Evolutionary conservation across 92 coral and sea anemone genomes (phyloP).

Genomic region (Siderastrea radians): DNA sequence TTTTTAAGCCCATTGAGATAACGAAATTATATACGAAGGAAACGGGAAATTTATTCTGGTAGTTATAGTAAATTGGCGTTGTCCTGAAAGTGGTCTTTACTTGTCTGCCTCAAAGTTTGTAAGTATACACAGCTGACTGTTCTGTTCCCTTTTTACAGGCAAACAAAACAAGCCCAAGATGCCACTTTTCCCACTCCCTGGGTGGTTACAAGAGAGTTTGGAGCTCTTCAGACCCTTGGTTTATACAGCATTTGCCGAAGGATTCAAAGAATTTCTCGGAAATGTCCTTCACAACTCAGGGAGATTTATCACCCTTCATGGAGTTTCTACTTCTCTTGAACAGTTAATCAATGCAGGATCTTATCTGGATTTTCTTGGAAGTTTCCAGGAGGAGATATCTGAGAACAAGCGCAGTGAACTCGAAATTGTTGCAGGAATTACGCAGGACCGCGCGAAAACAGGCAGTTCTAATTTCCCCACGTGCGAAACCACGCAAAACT

Average conservation of each 20-base stretch:
- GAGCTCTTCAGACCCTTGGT: constrained; percentile 74
- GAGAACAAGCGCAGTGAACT: background rate
- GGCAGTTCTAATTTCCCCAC: background rate
- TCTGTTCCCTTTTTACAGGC: background rate
- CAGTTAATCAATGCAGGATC: constrained; percentile 30
- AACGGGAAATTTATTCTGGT: too few relatives aligned
- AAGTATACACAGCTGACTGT: background rate
- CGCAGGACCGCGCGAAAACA: background rate
- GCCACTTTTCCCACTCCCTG: background rate
- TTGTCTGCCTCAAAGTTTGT: background rate
- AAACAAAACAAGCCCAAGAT: background rate
- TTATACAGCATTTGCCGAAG: constrained; percentile 76
- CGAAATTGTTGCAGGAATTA: background rate
- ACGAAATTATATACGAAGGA: too few relatives aligned
- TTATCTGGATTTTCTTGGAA: background rate
- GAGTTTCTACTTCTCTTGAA: constrained; percentile 48
- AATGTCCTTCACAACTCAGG: constrained; percentile 75
- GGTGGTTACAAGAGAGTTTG: constrained; percentile 61
- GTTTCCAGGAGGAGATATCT: background rate
- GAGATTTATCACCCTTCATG: constrained; percentile 25
- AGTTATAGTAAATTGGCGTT: too few relatives aligned
- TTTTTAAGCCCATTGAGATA: too few relatives aligned
- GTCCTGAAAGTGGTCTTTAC: too few relatives aligned
- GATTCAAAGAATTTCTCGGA: constrained; percentile 74
- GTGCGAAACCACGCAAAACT: background rate